These are phyloP conservation scores for Phthorimaea operculella DNA, from an alignment of 1,140 invertebrate genomes.

Conservation along the genomic window DNA sequence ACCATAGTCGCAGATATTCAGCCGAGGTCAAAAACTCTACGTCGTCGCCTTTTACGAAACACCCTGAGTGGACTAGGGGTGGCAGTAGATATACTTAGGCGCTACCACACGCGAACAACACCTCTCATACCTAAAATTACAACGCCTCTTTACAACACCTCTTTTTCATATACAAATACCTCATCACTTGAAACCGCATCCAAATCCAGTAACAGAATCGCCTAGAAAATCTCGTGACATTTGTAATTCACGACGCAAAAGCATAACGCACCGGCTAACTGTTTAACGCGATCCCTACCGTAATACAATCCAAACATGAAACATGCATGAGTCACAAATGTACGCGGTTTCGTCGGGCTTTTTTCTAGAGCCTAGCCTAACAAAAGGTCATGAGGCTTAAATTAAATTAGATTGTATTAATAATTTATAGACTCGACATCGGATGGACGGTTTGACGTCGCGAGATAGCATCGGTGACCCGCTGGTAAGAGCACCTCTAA, in stretches of 20 bases:
- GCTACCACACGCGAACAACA: too few species aligned
- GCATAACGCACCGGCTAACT: background rate
- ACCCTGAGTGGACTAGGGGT: too few species aligned
- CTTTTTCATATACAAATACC: too few species aligned
- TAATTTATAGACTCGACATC: slow-evolving; percentile 57
- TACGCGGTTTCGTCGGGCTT: slow-evolving; percentile 33
- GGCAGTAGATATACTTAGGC: too few species aligned
- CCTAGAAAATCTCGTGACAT: background rate
- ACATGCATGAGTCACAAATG: slow-evolving; percentile 16
- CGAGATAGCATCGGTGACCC: slow-evolving; percentile 62
- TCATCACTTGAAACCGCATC: too few species aligned
- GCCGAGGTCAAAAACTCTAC: too few species aligned
- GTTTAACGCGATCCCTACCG: background rate
- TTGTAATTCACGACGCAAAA: background rate
- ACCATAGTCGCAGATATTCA: too few species aligned
- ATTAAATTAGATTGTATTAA: slow-evolving; percentile 65
- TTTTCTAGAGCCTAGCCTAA: slow-evolving; percentile 52
- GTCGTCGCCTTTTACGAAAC: too few species aligned
- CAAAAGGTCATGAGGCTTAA: slow-evolving; percentile 58
- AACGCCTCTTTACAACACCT: slow-evolving; percentile 1
- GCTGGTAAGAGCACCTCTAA: slow-evolving; percentile 50
- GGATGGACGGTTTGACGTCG: slow-evolving; percentile 58
- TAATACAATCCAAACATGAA: slow-evolving; percentile 13
- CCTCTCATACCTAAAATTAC: too few species aligned
- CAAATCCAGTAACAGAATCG: background rate